These are phyloP conservation scores for Todiramphus saurophagus DNA, from an alignment of 2,113 vertebrate species.

Conservation along the genomic window DNA sequence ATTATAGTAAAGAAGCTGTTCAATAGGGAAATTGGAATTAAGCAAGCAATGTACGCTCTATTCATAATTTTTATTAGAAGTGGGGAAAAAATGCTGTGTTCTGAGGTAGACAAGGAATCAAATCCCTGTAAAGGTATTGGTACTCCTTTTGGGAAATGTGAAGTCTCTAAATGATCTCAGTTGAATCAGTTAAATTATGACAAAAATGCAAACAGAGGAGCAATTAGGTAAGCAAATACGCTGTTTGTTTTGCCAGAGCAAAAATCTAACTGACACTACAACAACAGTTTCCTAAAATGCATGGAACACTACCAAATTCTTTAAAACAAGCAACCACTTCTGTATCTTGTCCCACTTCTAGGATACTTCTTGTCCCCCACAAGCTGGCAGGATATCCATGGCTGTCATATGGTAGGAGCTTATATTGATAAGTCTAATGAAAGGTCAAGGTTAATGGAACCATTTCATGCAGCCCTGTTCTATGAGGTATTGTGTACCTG, in stretches of 20 bases:
- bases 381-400: neutral
- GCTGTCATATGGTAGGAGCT: neutral
- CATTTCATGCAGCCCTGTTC: neutral
- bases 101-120: neutral
- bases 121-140: neutral
- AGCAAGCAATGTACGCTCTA: neutral
- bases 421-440: neutral
- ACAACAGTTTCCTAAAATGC: neutral
- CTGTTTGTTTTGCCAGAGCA: neutral
- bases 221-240: neutral
- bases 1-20: neutral
- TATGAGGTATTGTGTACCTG: neutral
- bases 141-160: neutral
- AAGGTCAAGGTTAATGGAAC: neutral
- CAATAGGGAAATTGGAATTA: neutral
- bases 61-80: neutral
- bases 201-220: neutral
- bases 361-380: neutral
- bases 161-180: neutral
- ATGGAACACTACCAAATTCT: neutral
- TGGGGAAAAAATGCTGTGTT: fast-evolving
- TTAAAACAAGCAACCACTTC: neutral
- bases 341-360: neutral
- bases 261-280: neutral
- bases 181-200: neutral